Evolutionary conservation across 2,113 vertebrate genomes (phyloP).

Genomic region (Caranx ignobilis): DNA sequence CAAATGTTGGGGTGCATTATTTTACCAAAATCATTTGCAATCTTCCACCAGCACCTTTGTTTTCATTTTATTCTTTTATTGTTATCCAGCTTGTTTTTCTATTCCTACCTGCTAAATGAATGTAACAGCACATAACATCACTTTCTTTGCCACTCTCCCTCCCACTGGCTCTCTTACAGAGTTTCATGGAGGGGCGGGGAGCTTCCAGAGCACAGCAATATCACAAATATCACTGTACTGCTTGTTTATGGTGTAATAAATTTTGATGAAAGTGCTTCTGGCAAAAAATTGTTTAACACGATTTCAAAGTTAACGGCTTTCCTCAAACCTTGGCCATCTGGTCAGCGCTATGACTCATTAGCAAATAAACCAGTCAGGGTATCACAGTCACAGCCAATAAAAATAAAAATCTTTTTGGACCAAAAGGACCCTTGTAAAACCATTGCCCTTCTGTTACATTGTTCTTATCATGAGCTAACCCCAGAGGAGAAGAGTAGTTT

Average conservation of each 20-base stretch:
- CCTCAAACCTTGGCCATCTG: constrained; percentile 68
- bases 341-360: constrained; percentile 60
- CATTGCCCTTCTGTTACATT: constrained; percentile 36
- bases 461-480: constrained; percentile 30
- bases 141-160: not conserved
- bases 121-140: not conserved
- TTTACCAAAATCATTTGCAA: not conserved
- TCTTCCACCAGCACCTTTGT: not conserved
- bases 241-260: constrained; percentile 66
- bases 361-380: constrained; percentile 62
- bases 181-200: constrained; percentile 30
- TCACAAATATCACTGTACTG: constrained; percentile 39
- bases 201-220: constrained; percentile 32
- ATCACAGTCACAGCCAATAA: constrained; percentile 39
- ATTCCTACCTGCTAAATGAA: too few relatives aligned
- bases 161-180: not conserved
- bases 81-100: not conserved
- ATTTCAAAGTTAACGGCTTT: constrained; percentile 55
- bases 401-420: constrained; percentile 38
- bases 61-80: not conserved
- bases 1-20: not conserved
- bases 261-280: constrained; percentile 61
- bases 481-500: constrained; percentile 19
- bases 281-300: constrained; percentile 56
- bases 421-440: constrained; percentile 50